These are phyloP conservation scores for Lithodes maja DNA, from an alignment of 2,888 invertebrate genomes.

Conservation along the genomic window DNA sequence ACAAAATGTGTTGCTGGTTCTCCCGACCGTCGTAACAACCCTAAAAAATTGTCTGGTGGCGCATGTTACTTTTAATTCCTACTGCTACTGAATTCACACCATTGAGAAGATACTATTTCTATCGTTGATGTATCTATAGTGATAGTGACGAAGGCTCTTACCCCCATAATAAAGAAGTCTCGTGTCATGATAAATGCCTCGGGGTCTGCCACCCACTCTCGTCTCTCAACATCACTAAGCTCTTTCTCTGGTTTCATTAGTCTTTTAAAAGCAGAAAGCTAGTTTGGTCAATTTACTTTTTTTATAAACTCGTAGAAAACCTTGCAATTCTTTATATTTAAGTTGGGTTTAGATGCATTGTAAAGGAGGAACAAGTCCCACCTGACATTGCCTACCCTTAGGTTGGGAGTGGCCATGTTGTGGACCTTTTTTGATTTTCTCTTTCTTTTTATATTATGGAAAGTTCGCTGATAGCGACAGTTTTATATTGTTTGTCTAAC, in stretches of 20 bases:
- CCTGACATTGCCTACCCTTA: constrained; percentile 25
- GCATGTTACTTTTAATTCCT: constrained; percentile 21
- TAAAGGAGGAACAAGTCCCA: constrained; percentile 39
- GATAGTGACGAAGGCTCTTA: constrained; percentile 40
- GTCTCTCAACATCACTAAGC: constrained; percentile 53
- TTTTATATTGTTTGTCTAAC: constrained; percentile 62
- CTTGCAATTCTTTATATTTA: constrained; percentile 33
- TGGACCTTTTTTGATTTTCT: constrained; percentile 57
- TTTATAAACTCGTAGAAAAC: constrained; percentile 43
- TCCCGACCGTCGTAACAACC: constrained; percentile 17
- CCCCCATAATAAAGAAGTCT: constrained; percentile 15
- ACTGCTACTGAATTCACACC: constrained; percentile 33
- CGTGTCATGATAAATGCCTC: constrained; percentile 22
- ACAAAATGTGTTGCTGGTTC: constrained; percentile 33
- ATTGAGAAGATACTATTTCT: constrained; percentile 12
- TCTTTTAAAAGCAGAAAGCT: constrained; percentile 57
- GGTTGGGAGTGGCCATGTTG: constrained; percentile 47
- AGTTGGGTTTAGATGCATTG: constrained; percentile 28
- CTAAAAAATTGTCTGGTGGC: constrained; percentile 5
- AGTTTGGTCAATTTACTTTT: constrained; percentile 52
- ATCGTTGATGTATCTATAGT: constrained; percentile 19
- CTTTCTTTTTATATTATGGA: constrained; percentile 56
- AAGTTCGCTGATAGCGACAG: constrained; percentile 43
- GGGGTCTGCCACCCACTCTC: constrained; percentile 61
- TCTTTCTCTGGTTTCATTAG: constrained; percentile 55